Evolutionary conservation across 2,888 invertebrate genomes (phyloP).

Genomic region (Epistrophe grossulariae): DNA sequence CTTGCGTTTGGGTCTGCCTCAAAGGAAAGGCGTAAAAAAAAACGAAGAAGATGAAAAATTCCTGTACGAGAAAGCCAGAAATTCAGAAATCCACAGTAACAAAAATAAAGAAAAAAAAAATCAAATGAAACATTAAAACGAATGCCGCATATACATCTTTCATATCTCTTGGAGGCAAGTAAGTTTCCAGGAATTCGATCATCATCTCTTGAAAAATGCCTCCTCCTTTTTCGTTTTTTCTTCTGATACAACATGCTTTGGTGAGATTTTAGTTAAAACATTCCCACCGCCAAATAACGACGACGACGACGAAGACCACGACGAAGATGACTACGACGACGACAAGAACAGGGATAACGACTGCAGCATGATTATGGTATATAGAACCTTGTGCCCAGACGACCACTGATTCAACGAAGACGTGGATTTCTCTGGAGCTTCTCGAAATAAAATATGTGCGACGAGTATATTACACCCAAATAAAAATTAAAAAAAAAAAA

Average conservation of each 20-base stretch:
- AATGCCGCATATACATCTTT: constrained; percentile 73
- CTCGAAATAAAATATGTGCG: constrained; percentile 70
- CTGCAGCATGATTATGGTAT: constrained; percentile 34
- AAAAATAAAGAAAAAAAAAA: constrained; percentile 32
- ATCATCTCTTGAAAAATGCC: constrained; percentile 75
- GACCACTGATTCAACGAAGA: constrained; percentile 3
- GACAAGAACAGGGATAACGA: constrained; percentile 30
- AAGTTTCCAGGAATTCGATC: constrained; percentile 80
- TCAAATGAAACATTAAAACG: constrained; percentile 71
- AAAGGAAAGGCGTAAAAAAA: constrained; percentile 11
- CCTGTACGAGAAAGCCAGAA: constrained; percentile 12
- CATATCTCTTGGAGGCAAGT: constrained; percentile 77
- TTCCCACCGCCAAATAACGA: constrained; percentile 64
- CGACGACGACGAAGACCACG: constrained; percentile 18
- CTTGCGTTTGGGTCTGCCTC: background rate
- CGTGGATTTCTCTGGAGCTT: constrained; percentile 23
- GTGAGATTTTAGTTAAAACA: constrained; percentile 68
- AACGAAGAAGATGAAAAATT: constrained; percentile 8
- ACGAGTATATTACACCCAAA: constrained; percentile 71
- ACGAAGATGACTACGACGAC: background rate
- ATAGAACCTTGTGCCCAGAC: constrained; percentile 22
- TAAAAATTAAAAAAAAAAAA: constrained; percentile 32
- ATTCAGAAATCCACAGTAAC: background rate
- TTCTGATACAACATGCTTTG: constrained; percentile 27
- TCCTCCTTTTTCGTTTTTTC: constrained; percentile 28